Evolutionary conservation across 2,888 invertebrate genomes (phyloP), one percentile per base, ranked within the genome.

Genomic region (Papilio protenor): DNA sequence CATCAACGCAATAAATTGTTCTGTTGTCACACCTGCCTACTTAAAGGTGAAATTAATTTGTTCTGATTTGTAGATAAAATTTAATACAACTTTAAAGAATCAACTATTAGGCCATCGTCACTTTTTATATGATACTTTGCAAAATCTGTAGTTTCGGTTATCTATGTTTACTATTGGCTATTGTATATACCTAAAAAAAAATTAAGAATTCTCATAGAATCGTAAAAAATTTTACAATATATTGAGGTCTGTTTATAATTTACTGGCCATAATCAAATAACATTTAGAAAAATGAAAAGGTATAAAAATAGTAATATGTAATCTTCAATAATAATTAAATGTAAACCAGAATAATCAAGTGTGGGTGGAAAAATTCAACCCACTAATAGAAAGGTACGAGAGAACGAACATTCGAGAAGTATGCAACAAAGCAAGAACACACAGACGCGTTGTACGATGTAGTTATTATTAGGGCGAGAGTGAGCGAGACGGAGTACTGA

Each of bases 381-480:
- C 40, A 40, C 40, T 40, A 40, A 40, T 40, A 40, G 40, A 40
- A 40, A 40, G 40, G 40, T 40, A 40, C 40, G 40, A 40, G 0
- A 40, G 40, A 40, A 8, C 40, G 40, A 40, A 40, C 8, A 40
- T 40, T 40, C 40, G 40, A 40, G 40, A 40, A 40, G 40, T 87
- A 88, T 88, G 85, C 85, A 85, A 81, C 87, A 87, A 83, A 82
- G 80, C 80, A 69, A 33, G 81, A 82, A 82, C 76, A 76, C 80
- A 77, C 75, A 77, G 77, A 76, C 79, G 77, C 74, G 75, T 69
- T 81, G 76, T 76, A 79, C 76, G 76, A 79, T 81, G 83, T 82
- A 87, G 88, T 90, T 94, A 94, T 93, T 92, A 92, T 90, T 93
- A 82, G 89, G 90, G 85, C 64, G 90, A 86, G 92, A 92, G 79